These are phyloP conservation scores for Drosophila seguyi DNA, from an alignment of 1,140 invertebrate genomes.

Conservation along the genomic window DNA sequence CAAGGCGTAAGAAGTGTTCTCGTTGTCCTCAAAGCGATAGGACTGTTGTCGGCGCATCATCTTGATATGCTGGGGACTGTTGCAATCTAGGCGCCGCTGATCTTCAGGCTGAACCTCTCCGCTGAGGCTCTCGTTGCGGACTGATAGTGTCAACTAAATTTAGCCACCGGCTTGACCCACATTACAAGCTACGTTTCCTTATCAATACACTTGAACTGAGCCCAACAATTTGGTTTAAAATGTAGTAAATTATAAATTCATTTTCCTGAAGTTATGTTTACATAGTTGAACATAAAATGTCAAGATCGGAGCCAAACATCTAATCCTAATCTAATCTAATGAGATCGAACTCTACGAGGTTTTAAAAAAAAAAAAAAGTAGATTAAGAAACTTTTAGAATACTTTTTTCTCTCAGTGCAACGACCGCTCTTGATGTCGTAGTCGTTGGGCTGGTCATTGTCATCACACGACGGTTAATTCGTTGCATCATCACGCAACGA, in stretches of 20 bases:
- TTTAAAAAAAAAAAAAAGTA: neutral
- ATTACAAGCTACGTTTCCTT: conserved; percentile 53
- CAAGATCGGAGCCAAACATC: too few species aligned
- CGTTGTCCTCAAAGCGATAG: conserved; percentile 79
- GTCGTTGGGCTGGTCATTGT: conserved; percentile 33
- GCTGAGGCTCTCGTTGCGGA: conserved; percentile 50
- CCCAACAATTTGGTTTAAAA: too few species aligned
- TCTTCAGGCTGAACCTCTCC: conserved; percentile 41
- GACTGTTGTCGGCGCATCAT: conserved; percentile 78
- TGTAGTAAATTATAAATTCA: too few species aligned
- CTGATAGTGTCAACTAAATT: conserved; percentile 71
- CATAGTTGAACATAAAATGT: too few species aligned
- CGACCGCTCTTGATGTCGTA: conserved; percentile 18
- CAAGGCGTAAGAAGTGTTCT: conserved; percentile 50
- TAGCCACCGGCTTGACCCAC: conserved; percentile 67
- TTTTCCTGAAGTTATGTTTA: too few species aligned
- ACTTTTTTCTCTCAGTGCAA: conserved; percentile 11
- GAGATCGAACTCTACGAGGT: neutral
- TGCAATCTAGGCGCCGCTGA: conserved; percentile 27
- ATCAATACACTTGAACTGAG: conserved; percentile 20
- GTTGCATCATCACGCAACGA: conserved; percentile 49
- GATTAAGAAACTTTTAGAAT: neutral
- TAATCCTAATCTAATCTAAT: too few species aligned
- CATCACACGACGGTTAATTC: conserved; percentile 35
- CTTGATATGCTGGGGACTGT: conserved; percentile 22